These are phyloP conservation scores for Drosophila ogumai DNA, from an alignment of 1,140 invertebrate genomes.

Conservation along the genomic window DNA sequence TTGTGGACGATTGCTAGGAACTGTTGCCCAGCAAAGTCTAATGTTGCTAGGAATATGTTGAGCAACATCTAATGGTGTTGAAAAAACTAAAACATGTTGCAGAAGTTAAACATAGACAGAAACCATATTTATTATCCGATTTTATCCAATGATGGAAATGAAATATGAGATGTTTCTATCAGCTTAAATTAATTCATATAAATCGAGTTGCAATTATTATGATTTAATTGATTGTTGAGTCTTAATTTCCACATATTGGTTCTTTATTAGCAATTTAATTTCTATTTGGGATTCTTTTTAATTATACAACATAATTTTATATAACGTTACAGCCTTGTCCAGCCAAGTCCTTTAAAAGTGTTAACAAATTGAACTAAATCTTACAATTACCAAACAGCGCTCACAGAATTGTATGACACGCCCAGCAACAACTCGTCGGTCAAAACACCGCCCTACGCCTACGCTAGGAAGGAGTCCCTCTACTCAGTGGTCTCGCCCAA, in stretches of 20 bases:
- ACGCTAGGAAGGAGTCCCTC: slow-evolving; percentile 79
- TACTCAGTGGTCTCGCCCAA: slow-evolving; percentile 78
- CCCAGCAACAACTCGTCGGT: slow-evolving; percentile 80
- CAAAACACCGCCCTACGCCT: slow-evolving; percentile 70
- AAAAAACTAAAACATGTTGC: too few relatives aligned
- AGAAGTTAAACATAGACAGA: too few relatives aligned
- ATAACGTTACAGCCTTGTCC: not conserved
- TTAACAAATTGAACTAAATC: not conserved
- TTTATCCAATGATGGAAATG: too few relatives aligned
- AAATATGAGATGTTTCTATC: too few relatives aligned
- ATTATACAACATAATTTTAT: not conserved
- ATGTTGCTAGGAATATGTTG: not conserved
- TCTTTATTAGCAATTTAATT: too few relatives aligned
- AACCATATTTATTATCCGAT: too few relatives aligned
- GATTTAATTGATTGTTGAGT: too few relatives aligned
- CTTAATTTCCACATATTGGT: too few relatives aligned
- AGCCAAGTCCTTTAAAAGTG: not conserved
- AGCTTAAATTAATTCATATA: not conserved
- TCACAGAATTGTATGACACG: slow-evolving; percentile 78
- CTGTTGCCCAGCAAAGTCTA: too few relatives aligned
- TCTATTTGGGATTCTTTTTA: not conserved
- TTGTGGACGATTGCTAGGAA: too few relatives aligned
- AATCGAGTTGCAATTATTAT: not conserved
- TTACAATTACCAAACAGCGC: slow-evolving; percentile 33
- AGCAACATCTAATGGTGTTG: not conserved